A percentile compares a stretch with the other conserved stretches of the same genome.
phyloP scores from a whole-genome alignment of 2,113 vertebrate genomes.

The Sterrhoptilus dennistouni region DNA sequence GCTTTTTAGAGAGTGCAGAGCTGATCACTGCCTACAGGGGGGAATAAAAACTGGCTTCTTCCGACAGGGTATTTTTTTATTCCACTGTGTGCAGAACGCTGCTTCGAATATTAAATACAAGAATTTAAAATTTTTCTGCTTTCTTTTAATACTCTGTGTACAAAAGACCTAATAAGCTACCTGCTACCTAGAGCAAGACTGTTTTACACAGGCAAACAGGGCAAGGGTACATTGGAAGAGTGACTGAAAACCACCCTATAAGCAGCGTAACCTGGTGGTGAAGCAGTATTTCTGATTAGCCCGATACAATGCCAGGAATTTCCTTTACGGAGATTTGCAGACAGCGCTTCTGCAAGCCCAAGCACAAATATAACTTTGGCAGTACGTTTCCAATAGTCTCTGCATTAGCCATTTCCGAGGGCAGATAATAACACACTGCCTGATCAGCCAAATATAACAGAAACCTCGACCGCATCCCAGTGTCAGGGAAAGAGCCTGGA shows the following conservation, averaged over 20 bases:
- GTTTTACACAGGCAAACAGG: background rate
- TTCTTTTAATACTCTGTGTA: background rate
- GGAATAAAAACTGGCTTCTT: background rate
- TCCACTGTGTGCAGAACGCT: fast-evolving
- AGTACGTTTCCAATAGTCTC: constrained; percentile 35
- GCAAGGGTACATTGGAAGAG: background rate
- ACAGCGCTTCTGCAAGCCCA: constrained; percentile 6
- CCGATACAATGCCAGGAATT: constrained; percentile 55
- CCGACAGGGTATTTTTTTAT: background rate
- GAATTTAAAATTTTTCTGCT: background rate
- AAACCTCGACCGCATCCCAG: constrained; percentile 6
- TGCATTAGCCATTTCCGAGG: background rate
- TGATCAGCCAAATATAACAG: constrained; percentile 2
- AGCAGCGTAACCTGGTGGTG: background rate
- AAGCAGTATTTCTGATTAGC: constrained; percentile 28
- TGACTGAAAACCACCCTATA: background rate
- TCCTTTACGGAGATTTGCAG: constrained; percentile 37
- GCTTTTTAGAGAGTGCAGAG: background rate
- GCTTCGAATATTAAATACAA: background rate
- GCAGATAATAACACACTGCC: background rate
- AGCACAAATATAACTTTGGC: constrained; percentile 33
- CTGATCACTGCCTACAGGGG: background rate
- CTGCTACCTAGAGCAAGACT: background rate
- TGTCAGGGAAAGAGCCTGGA: background rate
- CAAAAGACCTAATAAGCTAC: background rate